A percentile compares a stretch with the other conserved stretches of the same genome.
Evolutionary conservation across 1,140 invertebrate species (phyloP).

Genomic region (Heliconius eleuchia): DNA sequence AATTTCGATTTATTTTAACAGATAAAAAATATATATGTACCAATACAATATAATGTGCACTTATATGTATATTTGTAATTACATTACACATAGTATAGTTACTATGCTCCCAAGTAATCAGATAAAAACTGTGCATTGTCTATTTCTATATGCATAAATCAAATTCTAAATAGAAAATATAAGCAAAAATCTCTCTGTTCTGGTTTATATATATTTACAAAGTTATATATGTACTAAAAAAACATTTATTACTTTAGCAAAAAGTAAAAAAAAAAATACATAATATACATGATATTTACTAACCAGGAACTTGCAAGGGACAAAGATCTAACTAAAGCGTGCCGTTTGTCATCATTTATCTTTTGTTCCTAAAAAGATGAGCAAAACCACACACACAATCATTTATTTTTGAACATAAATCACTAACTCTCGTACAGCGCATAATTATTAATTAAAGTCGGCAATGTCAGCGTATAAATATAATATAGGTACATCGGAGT

Average conservation of each 20-base stretch:
- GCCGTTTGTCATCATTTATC: background rate
- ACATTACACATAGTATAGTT: too few relatives aligned
- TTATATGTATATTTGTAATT: too few relatives aligned
- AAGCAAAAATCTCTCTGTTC: background rate
- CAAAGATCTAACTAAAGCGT: background rate
- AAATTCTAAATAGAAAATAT: background rate
- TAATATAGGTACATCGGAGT: slow-evolving; percentile 61
- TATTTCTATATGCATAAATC: background rate
- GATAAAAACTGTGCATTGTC: too few relatives aligned
- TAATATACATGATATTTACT: background rate
- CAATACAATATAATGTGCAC: too few relatives aligned
- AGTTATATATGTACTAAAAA: background rate
- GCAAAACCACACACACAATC: background rate
- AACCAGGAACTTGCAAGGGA: background rate
- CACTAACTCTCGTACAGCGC: slow-evolving; percentile 5
- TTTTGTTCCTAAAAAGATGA: background rate
- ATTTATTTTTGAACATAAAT: slow-evolving; percentile 12
- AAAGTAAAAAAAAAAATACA: background rate
- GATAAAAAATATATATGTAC: too few relatives aligned
- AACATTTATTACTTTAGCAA: background rate
- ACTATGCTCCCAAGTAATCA: background rate
- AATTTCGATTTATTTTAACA: too few relatives aligned
- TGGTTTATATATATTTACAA: background rate
- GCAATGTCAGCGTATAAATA: slow-evolving; percentile 42
- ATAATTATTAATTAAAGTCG: slow-evolving; percentile 37